phyloP scores from a whole-genome alignment of 1,140 invertebrate genomes.

The Stenopsyche tienmushanensis region DNA sequence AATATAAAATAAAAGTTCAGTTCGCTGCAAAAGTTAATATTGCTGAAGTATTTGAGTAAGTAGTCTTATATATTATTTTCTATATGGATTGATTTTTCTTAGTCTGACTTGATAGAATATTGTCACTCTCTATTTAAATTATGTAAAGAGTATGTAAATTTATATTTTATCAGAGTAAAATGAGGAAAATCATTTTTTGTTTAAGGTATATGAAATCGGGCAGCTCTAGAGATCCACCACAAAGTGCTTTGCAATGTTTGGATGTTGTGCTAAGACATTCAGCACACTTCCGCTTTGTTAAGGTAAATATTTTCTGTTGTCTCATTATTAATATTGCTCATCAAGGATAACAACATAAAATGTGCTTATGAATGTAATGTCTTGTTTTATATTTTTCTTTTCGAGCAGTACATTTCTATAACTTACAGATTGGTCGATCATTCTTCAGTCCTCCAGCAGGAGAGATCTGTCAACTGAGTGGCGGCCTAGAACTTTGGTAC shows the following conservation, averaged over 20 bases:
- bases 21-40: conserved; percentile 48
- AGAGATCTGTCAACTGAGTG: conserved; percentile 52
- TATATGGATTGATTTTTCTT: neutral
- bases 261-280: conserved; percentile 78
- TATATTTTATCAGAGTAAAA: neutral
- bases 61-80: neutral
- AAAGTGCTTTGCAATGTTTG: conserved; percentile 71
- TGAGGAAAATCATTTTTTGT: neutral
- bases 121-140: neutral
- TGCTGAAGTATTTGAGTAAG: neutral
- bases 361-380: neutral
- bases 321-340: too few species aligned
- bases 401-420: neutral
- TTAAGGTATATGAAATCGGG: conserved; percentile 48
- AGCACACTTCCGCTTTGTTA: conserved; percentile 50
- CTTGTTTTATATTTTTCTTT: neutral
- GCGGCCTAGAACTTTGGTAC: conserved; percentile 63
- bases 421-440: conserved; percentile 56
- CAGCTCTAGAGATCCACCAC: conserved; percentile 54
- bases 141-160: neutral
- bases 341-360: neutral
- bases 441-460: conserved; percentile 54
- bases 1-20: conserved; percentile 63
- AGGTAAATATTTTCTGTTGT: conserved; percentile 46
- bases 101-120: neutral